Evolutionary conservation across 1,140 invertebrate species (phyloP).

Genomic region (Meloidogyne exigua): DNA sequence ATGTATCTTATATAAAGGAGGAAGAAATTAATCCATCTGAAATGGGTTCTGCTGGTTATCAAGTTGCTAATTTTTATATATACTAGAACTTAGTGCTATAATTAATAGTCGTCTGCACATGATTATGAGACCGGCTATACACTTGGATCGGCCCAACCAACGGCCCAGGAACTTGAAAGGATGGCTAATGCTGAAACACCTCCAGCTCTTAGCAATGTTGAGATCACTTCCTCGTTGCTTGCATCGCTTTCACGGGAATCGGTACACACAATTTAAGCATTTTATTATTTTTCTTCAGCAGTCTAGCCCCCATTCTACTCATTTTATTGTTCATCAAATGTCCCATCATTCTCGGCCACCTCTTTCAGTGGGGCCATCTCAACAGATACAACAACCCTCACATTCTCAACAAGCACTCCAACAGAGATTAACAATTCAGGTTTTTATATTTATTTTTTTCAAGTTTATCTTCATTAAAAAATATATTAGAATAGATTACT

Average conservation of each 20-base stretch:
- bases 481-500: too few relatives aligned
- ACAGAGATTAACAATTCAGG: background rate
- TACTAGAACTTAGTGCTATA: too few relatives aligned
- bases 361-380: conserved; percentile 5
- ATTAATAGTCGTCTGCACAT: conserved; percentile 8
- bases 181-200: conserved; percentile 42
- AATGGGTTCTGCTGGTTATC: conserved; percentile 14
- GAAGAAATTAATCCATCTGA: conserved; percentile 26
- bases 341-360: conserved; percentile 26
- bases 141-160: conserved; percentile 19
- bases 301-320: conserved; percentile 25
- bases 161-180: conserved; percentile 34
- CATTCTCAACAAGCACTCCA: background rate
- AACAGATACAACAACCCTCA: background rate
- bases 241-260: conserved; percentile 36
- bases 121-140: conserved; percentile 29
- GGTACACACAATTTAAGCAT: background rate
- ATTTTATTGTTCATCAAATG: conserved; percentile 39
- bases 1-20: conserved; percentile 38
- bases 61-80: background rate
- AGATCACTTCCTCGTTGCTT: conserved; percentile 35
- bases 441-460: background rate
- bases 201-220: conserved; percentile 38
- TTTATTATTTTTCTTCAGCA: conserved; percentile 12
- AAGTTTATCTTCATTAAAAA: too few relatives aligned